Evolutionary conservation across 2,888 invertebrate genomes (phyloP), one percentile per base, ranked within the genome.

Genomic region (Lomographa bimaculata): DNA sequence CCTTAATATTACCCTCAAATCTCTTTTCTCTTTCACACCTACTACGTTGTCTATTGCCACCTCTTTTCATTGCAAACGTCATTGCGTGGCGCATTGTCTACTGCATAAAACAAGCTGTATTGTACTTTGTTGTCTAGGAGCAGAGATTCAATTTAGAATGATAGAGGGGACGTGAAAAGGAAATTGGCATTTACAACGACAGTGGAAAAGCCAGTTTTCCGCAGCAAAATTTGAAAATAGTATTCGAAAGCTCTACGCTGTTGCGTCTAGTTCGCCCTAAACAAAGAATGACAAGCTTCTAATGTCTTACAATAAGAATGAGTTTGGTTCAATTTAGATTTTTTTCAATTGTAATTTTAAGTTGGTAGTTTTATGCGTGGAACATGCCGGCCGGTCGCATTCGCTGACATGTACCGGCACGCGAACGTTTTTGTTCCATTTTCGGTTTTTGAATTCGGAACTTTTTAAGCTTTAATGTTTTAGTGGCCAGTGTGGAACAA

Each of bases 21-120:
- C 45, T 30, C 2, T 23, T 51, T 5, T 77, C 84, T 67, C 79
- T 57, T 50, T 82, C 68, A 34, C 61, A 57, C 77, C 29, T 49
- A 36, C 29, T 23, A 46, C 48, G 48, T 43, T 43, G 36, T 38
- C 42, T 65, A 19, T 64, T 61, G 45, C 61, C 48, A 27, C 79
- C 76, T 60, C 74, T 63, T 60, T 73, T 65, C 56, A 50, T 32
- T 78, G 69, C 76, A 84, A 87, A 86, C 89, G 86, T 86, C 86
- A 87, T 79, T 79, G 86, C 84, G 81, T 81, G 78, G 85, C 85
- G 86, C 87, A 84, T 84, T 85, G 87, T 86, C 84, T 82, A 68
- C 65, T 19, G 45, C 19, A 33, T 37, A 39, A 26, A 24, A 20
- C 50, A 58, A 56, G 45, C 44, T 19, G 73, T 68, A 66, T 58